Percentiles rank a stretch among this genome's conserved stretches.
phyloP scores from a whole-genome alignment of 2,113 vertebrate genomes.

The Hypocryptadius cinnamomeus region DNA sequence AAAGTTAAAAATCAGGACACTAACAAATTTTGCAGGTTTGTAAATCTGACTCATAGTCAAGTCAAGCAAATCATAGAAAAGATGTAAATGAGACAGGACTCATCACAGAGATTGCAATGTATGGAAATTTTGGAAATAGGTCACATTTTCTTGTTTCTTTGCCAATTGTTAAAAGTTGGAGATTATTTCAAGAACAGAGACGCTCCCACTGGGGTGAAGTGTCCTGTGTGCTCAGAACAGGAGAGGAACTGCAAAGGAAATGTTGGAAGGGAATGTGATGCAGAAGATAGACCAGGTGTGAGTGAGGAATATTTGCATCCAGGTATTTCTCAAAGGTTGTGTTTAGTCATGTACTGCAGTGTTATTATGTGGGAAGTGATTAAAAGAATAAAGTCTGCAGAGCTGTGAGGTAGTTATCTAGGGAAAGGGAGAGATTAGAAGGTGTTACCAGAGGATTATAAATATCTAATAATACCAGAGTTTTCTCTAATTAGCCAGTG shows the following conservation, averaged over 20 bases:
- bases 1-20: rapidly evolving
- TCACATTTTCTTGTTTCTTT: background rate
- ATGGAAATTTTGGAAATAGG: background rate
- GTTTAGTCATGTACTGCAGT: background rate
- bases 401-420: background rate
- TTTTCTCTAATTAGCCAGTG: constrained; percentile 28
- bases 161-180: background rate
- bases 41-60: background rate
- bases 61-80: background rate
- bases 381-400: constrained; percentile 42
- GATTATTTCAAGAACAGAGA: background rate
- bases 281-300: background rate
- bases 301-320: background rate
- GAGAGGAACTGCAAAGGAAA: background rate
- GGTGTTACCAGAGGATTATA: constrained; percentile 44
- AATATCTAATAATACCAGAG: constrained; percentile 28
- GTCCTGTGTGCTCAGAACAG: background rate
- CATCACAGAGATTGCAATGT: background rate
- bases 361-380: constrained; percentile 12
- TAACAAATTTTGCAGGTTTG: background rate
- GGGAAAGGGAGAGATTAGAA: constrained; percentile 43
- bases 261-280: background rate
- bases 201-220: background rate
- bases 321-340: background rate
- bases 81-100: background rate